Percentiles rank a stretch among this genome's conserved stretches.
phyloP scores from a whole-genome alignment of 2,888 invertebrate genomes.

The Hesperia comma region DNA sequence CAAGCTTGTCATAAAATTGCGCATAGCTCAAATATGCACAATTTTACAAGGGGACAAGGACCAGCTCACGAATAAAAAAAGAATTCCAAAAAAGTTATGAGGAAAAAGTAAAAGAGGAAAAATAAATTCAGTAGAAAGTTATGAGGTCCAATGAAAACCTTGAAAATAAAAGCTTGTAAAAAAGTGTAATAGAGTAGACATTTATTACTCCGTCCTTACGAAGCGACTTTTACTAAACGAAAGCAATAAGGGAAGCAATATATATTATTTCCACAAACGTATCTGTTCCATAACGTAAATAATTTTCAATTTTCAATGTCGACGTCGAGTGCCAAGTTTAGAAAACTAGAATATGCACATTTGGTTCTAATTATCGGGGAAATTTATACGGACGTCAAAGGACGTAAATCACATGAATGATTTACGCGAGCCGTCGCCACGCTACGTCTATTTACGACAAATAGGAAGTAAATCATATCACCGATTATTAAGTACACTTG shows the following conservation, averaged over 20 bases:
- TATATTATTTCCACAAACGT: background rate
- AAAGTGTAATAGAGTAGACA: too few relatives aligned
- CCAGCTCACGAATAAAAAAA: too few relatives aligned
- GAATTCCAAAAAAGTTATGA: too few relatives aligned
- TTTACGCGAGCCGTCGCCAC: constrained; percentile 17
- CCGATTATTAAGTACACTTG: constrained; percentile 48
- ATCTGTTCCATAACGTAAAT: background rate
- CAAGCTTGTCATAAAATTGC: too few relatives aligned
- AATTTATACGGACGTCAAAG: constrained; percentile 24
- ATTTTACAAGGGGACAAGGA: too few relatives aligned
- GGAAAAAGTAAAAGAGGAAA: too few relatives aligned
- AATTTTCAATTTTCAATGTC: background rate
- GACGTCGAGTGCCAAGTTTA: background rate
- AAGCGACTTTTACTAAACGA: background rate
- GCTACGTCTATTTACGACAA: constrained; percentile 44
- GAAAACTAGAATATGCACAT: constrained; percentile 6
- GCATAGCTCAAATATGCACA: too few relatives aligned
- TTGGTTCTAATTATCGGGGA: constrained; percentile 21
- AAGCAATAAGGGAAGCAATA: background rate
- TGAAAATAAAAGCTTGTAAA: too few relatives aligned
- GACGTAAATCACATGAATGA: constrained; percentile 23
- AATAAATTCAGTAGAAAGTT: too few relatives aligned
- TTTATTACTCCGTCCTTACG: too few relatives aligned
- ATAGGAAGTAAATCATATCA: constrained; percentile 50
- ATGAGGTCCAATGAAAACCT: too few relatives aligned